Percentiles rank a stretch among this genome's conserved stretches.
Conservation (phyloP, 2,113 vertebrate genomes). For the Melanocharis versteri region DNA sequence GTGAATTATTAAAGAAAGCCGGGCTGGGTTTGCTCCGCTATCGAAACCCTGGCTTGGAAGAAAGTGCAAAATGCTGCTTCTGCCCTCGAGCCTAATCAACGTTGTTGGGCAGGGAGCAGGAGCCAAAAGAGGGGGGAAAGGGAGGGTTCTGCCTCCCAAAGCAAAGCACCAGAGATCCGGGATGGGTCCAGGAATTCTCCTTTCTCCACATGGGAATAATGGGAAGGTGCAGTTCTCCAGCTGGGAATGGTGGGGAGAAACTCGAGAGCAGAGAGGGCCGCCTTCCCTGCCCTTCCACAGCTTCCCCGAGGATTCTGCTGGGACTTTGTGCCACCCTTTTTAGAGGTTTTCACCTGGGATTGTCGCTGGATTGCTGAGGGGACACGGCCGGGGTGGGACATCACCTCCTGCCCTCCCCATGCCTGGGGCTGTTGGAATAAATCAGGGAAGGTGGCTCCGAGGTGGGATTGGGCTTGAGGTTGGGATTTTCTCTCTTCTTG, state of each 20-base stretch:
- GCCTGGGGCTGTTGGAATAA: background rate
- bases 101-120: constrained; percentile 15
- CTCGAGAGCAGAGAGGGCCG: background rate
- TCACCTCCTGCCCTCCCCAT: background rate
- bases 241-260: background rate
- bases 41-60: constrained; percentile 21
- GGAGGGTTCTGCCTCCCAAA: background rate
- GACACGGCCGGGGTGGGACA: background rate
- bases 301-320: background rate
- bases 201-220: too few relatives aligned
- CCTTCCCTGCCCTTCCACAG: background rate
- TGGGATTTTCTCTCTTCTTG: background rate
- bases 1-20: constrained; percentile 94
- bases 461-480: background rate
- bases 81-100: constrained; percentile 64
- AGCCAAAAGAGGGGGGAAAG: background rate
- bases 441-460: background rate
- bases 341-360: background rate
- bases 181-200: background rate
- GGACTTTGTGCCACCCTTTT: background rate
- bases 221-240: background rate
- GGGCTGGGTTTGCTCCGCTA: constrained; percentile 59
- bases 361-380: background rate
- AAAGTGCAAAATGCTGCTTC: constrained; percentile 60
- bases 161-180: background rate